A percentile compares a stretch with the other conserved stretches of the same genome.
Conservation (phyloP, 2,113 vertebrate species). For the Prolemur simus region DNA sequence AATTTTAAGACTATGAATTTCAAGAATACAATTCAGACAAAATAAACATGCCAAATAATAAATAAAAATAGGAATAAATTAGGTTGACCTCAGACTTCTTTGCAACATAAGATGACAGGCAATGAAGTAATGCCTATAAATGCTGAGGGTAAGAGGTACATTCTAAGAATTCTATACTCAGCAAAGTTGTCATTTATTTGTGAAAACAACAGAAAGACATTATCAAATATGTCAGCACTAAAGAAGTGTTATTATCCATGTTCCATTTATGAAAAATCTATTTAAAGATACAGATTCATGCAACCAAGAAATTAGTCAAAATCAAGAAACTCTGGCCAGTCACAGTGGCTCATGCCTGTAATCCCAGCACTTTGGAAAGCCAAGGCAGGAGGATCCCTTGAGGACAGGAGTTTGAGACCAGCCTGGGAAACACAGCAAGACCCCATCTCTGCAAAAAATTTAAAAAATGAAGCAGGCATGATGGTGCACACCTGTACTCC, state of each 20-base stretch:
- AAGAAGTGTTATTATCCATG: not conserved
- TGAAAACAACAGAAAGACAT: not conserved
- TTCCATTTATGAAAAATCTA: not conserved
- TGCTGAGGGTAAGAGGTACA: not conserved
- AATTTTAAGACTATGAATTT: constrained; percentile 32
- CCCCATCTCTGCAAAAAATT: too few relatives aligned
- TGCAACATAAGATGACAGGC: not conserved
- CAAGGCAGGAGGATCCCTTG: too few relatives aligned
- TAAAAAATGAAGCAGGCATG: too few relatives aligned
- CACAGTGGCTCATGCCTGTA: too few relatives aligned
- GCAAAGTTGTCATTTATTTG: not conserved
- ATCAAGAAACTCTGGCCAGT: not conserved
- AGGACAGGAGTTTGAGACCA: too few relatives aligned
- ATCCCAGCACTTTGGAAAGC: too few relatives aligned
- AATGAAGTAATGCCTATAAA: not conserved
- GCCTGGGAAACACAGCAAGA: too few relatives aligned
- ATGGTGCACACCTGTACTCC: too few relatives aligned
- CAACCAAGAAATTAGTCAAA: not conserved
- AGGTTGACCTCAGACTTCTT: not conserved
- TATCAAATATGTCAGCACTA: not conserved
- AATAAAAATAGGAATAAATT: not conserved
- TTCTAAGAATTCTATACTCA: not conserved
- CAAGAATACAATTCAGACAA: not conserved
- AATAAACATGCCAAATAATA: not conserved
- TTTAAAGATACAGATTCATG: not conserved